phyloP scores from a whole-genome alignment of 2,113 vertebrate species.

The Pogona vitticeps region DNA sequence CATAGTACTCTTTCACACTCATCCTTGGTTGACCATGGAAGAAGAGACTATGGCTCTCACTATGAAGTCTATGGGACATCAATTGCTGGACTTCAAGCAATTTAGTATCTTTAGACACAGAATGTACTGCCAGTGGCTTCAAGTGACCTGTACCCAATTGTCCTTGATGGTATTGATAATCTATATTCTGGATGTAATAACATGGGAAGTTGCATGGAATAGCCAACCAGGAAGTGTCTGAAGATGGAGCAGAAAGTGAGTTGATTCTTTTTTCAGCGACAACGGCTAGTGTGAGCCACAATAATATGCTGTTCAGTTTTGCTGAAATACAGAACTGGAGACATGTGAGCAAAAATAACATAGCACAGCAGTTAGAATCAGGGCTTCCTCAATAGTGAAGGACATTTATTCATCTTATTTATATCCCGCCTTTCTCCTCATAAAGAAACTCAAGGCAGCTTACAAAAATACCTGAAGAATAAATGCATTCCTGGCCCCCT shows the following conservation, averaged over 20 bases:
- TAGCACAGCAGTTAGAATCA: no score
- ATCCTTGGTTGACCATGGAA: not conserved
- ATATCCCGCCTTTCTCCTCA: no score
- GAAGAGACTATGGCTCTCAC: not conserved
- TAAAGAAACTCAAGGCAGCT: no score
- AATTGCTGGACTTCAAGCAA: not conserved
- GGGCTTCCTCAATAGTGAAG: no score
- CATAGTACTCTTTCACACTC: not conserved
- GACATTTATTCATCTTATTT: no score
- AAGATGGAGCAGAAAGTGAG: not conserved
- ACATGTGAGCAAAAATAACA: no score
- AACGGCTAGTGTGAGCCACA: not conserved
- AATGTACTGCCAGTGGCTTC: not conserved
- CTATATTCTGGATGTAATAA: not conserved
- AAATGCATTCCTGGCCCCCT: no score
- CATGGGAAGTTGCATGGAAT: not conserved
- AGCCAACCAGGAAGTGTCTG: not conserved
- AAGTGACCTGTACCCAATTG: not conserved
- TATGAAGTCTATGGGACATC: not conserved
- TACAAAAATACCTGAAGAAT: no score
- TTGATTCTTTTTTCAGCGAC: not conserved
- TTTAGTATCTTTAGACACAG: not conserved
- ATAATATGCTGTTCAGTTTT: not conserved
- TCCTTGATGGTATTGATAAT: not conserved
- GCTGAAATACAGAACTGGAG: not conserved